phyloP scores from a whole-genome alignment of 1,140 invertebrate genomes.

The Leptinotarsa defecta region DNA sequence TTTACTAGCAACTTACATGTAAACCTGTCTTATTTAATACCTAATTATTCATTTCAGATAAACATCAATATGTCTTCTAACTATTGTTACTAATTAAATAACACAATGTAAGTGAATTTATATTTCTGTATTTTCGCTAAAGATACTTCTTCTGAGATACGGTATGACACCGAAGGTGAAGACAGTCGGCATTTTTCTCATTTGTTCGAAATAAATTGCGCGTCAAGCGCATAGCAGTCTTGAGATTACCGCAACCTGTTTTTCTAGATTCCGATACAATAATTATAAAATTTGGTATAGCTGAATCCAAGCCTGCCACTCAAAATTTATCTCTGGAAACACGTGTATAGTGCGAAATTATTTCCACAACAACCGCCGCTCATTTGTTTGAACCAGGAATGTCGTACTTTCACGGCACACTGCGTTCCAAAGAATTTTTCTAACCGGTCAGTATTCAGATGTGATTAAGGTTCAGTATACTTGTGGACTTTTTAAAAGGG shows the following conservation, averaged over 20 bases:
- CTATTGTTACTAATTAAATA: too few species aligned
- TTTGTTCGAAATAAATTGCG: conserved; percentile 23
- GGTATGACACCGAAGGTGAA: not conserved
- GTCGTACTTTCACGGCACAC: conserved; percentile 27
- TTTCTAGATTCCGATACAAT: conserved; percentile 51
- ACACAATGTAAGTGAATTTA: too few species aligned
- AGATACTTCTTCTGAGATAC: too few species aligned
- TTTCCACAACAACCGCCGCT: conserved; percentile 20
- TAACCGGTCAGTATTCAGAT: conserved; percentile 16
- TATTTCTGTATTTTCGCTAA: too few species aligned
- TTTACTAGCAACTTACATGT: too few species aligned
- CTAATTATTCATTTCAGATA: too few species aligned
- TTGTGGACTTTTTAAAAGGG: not conserved
- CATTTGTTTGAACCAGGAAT: conserved; percentile 30
- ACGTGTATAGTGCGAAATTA: conserved; percentile 32
- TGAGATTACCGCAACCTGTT: conserved; percentile 43
- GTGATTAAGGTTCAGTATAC: not conserved
- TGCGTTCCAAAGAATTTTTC: conserved; percentile 19
- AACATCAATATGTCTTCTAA: too few species aligned
- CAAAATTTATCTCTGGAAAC: conserved; percentile 33
- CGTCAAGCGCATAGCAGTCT: conserved; percentile 27
- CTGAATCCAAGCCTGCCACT: conserved; percentile 17
- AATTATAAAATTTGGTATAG: conserved; percentile 51
- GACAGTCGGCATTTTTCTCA: conserved; percentile 13
- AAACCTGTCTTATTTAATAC: too few species aligned